phyloP scores from a whole-genome alignment of 2,888 invertebrate genomes.

The Agrochola circellaris region DNA sequence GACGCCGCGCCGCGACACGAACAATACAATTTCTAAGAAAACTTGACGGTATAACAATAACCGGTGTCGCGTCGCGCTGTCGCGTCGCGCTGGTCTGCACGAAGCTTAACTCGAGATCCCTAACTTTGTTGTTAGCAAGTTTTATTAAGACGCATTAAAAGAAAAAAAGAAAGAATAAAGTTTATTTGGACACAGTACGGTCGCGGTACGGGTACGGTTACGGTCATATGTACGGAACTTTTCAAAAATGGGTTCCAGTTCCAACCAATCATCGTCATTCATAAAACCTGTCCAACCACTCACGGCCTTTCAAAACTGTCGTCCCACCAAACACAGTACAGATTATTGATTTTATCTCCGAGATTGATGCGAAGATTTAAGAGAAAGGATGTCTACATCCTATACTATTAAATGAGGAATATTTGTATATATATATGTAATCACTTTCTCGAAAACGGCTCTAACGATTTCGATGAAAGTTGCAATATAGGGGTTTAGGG shows the following conservation, averaged over 20 bases:
- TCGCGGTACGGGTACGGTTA: neutral
- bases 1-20: too few species aligned
- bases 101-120: slow-evolving; percentile 1
- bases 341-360: slow-evolving; percentile 23
- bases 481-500: too few species aligned
- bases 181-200: too few species aligned
- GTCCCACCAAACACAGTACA: neutral
- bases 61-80: too few species aligned
- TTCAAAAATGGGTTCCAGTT: neutral
- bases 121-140: slow-evolving; percentile 38
- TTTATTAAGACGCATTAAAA: slow-evolving; percentile 17
- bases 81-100: too few species aligned
- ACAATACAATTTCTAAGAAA: too few species aligned
- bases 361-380: neutral
- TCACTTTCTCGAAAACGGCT: too few species aligned
- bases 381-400: neutral
- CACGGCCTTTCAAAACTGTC: slow-evolving; percentile 6
- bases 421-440: too few species aligned
- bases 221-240: neutral
- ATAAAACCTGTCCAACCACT: slow-evolving; percentile 10
- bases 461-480: too few species aligned
- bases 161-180: too few species aligned
- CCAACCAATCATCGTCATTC: slow-evolving; percentile 15
- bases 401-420: too few species aligned
- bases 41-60: too few species aligned